These are phyloP conservation scores for Seriola rivoliana DNA, from an alignment of 2,113 vertebrate genomes.

Conservation along the genomic window DNA sequence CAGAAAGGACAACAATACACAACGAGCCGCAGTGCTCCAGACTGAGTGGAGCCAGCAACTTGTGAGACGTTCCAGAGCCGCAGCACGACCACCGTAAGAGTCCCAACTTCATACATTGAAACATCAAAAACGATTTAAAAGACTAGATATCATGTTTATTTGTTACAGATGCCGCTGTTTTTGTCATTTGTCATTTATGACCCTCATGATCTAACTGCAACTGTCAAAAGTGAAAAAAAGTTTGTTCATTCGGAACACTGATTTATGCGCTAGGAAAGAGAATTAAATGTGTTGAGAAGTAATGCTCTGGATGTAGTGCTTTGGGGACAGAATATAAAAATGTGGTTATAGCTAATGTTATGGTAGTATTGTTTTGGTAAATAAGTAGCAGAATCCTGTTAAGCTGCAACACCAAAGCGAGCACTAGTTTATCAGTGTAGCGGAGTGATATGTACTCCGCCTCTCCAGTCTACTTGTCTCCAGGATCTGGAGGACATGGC, in stretches of 20 bases:
- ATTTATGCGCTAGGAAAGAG: slow-evolving; percentile 6
- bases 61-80: slow-evolving; percentile 81
- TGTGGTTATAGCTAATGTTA: accelerated
- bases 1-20: slow-evolving; percentile 69
- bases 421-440: slow-evolving; percentile 70
- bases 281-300: slow-evolving; percentile 11
- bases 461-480: slow-evolving; percentile 80
- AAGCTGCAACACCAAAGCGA: background rate
- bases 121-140: background rate
- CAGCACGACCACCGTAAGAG: slow-evolving; percentile 76
- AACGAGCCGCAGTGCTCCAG: slow-evolving; percentile 70
- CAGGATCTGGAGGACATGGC: slow-evolving; percentile 76
- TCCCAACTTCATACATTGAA: slow-evolving; percentile 17
- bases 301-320: background rate
- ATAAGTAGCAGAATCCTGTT: accelerated
- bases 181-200: background rate
- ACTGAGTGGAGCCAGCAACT: slow-evolving; percentile 85
- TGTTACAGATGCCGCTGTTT: no score
- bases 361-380: accelerated
- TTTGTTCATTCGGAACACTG: slow-evolving; percentile 8
- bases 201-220: background rate
- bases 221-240: slow-evolving; percentile 10
- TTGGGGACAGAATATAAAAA: accelerated
- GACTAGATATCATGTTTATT: accelerated
- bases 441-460: slow-evolving; percentile 83